phyloP scores from a whole-genome alignment of 1,140 invertebrate species.

The Xylocopa sonorina region DNA sequence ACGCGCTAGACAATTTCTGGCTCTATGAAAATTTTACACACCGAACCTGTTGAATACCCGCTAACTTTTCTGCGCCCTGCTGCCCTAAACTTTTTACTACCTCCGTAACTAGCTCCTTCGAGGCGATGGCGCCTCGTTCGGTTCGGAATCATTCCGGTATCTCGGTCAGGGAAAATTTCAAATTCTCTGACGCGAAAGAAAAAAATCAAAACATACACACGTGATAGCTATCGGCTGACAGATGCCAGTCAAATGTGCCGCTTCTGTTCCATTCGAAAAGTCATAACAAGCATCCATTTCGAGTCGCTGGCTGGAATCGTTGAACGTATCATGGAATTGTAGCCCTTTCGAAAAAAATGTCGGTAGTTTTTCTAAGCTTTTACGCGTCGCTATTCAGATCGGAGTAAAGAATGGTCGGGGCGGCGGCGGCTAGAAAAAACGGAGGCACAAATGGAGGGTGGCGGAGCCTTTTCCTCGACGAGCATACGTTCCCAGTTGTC shows the following conservation, averaged over 20 bases:
- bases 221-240: no score
- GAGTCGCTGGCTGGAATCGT: no score
- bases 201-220: no score
- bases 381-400: background rate
- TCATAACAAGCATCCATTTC: no score
- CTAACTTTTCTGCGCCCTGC: background rate
- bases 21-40: conserved; percentile 61
- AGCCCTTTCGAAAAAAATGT: no score
- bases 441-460: conserved; percentile 7
- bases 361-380: no score
- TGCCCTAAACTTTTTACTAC: conserved; percentile 1
- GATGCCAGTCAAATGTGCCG: no score
- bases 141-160: background rate
- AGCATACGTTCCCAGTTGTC: background rate
- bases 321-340: no score
- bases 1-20: conserved; percentile 42
- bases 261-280: no score
- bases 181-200: no score
- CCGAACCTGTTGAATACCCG: conserved; percentile 59
- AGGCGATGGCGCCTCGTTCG: background rate
- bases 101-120: background rate
- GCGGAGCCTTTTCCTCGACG: background rate
- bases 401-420: background rate
- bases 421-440: conserved; percentile 15
- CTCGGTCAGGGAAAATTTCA: no score